These are phyloP conservation scores for Murina feae DNA, from an alignment of 2,113 vertebrate species.

Conservation along the genomic window DNA sequence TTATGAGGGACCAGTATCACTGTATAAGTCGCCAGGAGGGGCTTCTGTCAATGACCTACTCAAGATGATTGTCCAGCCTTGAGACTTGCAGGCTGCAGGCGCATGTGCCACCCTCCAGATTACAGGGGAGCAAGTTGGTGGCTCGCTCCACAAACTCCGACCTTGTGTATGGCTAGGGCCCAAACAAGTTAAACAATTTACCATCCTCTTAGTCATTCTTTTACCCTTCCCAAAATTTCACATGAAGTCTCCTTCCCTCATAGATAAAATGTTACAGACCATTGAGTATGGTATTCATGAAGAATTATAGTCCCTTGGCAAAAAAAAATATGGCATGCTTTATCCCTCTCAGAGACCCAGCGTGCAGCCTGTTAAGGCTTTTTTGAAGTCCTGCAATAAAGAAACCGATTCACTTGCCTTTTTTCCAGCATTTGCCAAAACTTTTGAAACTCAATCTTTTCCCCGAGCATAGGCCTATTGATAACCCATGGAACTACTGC, in stretches of 20 bases:
- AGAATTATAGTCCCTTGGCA: background rate
- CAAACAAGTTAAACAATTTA: background rate
- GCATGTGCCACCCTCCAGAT: background rate
- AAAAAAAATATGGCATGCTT: background rate
- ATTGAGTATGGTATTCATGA: background rate
- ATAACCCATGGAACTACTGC: background rate
- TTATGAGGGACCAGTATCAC: background rate
- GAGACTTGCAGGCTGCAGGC: background rate
- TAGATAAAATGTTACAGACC: background rate
- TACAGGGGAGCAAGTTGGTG: background rate
- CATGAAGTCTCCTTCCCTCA: background rate
- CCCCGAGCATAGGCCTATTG: background rate
- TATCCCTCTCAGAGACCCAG: background rate
- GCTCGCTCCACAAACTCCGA: background rate
- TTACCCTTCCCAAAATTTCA: background rate
- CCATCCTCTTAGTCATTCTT: background rate
- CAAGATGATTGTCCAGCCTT: background rate
- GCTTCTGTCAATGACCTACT: background rate
- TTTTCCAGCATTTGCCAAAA: background rate
- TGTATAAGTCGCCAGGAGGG: background rate
- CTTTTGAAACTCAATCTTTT: background rate
- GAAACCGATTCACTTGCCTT: background rate
- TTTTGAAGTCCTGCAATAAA: background rate
- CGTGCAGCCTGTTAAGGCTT: background rate
- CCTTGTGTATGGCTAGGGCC: background rate